Conservation (phyloP, 2,113 vertebrate species). For the Tichodroma muraria region DNA sequence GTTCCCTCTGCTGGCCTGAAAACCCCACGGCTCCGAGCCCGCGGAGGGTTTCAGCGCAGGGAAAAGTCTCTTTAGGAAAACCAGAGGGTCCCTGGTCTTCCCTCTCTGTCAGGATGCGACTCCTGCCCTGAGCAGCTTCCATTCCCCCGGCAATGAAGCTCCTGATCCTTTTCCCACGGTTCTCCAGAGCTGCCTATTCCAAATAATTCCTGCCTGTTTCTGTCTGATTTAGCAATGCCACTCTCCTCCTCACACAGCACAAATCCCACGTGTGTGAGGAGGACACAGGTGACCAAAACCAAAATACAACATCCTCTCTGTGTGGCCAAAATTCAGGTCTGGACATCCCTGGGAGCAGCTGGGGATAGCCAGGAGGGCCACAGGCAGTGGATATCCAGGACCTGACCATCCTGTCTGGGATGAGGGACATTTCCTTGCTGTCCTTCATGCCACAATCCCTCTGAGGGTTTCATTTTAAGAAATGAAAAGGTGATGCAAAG, state of each 20-base stretch:
- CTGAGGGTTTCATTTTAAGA: not conserved
- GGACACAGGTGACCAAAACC: not conserved
- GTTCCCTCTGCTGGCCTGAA: slow-evolving; percentile 53
- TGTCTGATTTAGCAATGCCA: not conserved
- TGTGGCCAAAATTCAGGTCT: not conserved
- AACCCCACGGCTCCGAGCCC: not conserved
- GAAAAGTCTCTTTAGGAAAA: not conserved
- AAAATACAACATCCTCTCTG: fast-evolving
- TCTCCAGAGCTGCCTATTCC: not conserved
- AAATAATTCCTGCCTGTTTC: not conserved
- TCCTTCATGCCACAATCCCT: fast-evolving
- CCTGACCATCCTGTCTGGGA: not conserved
- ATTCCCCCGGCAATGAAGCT: not conserved
- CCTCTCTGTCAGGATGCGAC: fast-evolving
- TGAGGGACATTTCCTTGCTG: not conserved
- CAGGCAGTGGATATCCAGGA: not conserved
- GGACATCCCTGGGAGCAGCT: not conserved
- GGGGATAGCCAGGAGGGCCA: not conserved
- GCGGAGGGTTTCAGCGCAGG: not conserved
- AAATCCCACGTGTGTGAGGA: fast-evolving
- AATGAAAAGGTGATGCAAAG: not conserved
- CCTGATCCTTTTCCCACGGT: not conserved
- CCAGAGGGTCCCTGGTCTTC: fast-evolving
- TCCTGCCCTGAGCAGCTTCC: not conserved
- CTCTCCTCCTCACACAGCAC: not conserved